Evolutionary conservation across 2,888 invertebrate species (phyloP).

Genomic region (Galeruca laticollis): DNA sequence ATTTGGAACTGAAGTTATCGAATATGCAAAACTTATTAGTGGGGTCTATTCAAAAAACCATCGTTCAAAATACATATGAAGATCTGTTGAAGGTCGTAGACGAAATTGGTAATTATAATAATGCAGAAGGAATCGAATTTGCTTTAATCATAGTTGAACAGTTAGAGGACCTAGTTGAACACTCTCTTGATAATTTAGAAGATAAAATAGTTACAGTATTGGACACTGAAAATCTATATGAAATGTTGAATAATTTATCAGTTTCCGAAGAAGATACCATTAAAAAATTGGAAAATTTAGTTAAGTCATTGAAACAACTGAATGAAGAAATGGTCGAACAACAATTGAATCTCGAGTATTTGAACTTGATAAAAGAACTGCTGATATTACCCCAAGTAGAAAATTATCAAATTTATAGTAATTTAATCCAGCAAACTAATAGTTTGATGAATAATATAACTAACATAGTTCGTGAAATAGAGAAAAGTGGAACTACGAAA

Average conservation of each 20-base stretch:
- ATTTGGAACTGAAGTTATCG: neutral
- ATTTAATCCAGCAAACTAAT: neutral
- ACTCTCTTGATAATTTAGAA: neutral
- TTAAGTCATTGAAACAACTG: constrained; percentile 18
- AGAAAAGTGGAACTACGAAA: constrained; percentile 14
- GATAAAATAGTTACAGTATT: neutral
- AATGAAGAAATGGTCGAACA: constrained; percentile 26
- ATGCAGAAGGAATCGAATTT: neutral
- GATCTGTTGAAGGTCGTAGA: constrained; percentile 5
- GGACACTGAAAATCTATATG: constrained; percentile 19
- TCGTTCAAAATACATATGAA: constrained; percentile 22
- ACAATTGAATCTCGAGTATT: constrained; percentile 10
- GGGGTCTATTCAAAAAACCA: neutral
- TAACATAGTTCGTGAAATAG: constrained; percentile 12
- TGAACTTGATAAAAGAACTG: constrained; percentile 14
- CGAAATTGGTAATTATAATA: constrained; percentile 14
- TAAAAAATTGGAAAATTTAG: constrained; percentile 7
- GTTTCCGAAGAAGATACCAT: constrained; percentile 7
- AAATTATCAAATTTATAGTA: neutral
- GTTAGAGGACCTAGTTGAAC: constrained; percentile 8
- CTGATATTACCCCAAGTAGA: neutral
- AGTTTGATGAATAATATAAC: constrained; percentile 1
- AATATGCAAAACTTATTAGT: neutral
- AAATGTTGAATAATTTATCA: constrained; percentile 4
- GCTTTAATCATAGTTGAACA: neutral